Conservation (phyloP, 2,888 invertebrate genomes). For the Hypselothyrea guttata region DNA sequence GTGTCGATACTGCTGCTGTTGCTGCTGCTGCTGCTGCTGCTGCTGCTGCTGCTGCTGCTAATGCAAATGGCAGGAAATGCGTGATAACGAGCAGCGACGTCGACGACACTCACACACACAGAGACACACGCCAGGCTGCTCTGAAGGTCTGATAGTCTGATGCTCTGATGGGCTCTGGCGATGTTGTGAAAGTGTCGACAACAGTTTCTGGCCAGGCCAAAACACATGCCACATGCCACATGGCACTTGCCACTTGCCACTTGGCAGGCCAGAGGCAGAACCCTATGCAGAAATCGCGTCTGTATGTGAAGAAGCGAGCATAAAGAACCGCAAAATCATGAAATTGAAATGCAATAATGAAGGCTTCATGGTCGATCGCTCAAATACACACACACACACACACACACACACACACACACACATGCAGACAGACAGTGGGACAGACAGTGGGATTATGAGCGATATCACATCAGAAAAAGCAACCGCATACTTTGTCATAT, state of each 20-base stretch:
- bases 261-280: slow-evolving; percentile 11
- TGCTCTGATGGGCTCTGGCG: slow-evolving; percentile 19
- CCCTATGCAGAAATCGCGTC: slow-evolving; percentile 12
- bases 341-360: slow-evolving; percentile 73
- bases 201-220: slow-evolving; percentile 56
- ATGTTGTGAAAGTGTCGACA: slow-evolving; percentile 75
- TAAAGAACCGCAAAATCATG: slow-evolving; percentile 75
- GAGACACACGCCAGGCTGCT: not conserved
- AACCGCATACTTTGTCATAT: too few species aligned
- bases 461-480: slow-evolving; percentile 37
- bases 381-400: slow-evolving; percentile 46
- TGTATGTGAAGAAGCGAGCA: slow-evolving; percentile 59
- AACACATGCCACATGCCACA: slow-evolving; percentile 46
- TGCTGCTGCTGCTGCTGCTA: slow-evolving; percentile 40
- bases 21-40: slow-evolving; percentile 53
- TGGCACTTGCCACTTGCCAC: slow-evolving; percentile 30
- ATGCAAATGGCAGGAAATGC: slow-evolving; percentile 75
- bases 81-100: slow-evolving; percentile 68
- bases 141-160: not conserved
- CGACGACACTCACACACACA: slow-evolving; percentile 21
- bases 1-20: slow-evolving; percentile 32
- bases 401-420: slow-evolving; percentile 15
- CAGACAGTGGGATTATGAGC: slow-evolving; percentile 19
- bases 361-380: slow-evolving; percentile 77
- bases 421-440: slow-evolving; percentile 10